Conservation (phyloP, 2,113 vertebrate species). For the Cairina moschata region DNA sequence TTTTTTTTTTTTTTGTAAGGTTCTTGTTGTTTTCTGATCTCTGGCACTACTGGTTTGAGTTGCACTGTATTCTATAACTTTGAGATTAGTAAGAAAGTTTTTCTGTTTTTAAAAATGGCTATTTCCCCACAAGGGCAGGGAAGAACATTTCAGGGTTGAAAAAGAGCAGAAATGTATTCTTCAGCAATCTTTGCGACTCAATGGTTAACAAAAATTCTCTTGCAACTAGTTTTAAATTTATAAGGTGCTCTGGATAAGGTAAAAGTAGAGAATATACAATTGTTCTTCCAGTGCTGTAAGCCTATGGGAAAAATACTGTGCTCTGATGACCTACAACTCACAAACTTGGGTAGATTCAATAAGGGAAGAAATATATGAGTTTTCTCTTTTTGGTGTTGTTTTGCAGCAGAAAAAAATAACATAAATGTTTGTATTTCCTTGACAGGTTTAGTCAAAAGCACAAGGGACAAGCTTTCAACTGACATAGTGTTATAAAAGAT, state of each 20-base stretch:
- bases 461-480: neutral
- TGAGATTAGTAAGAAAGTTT: neutral
- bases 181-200: neutral
- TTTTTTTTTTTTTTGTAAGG: neutral
- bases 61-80: neutral
- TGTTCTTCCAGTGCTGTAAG: neutral
- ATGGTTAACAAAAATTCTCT: neutral
- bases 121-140: neutral
- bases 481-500: neutral
- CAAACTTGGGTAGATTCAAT: neutral
- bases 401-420: neutral
- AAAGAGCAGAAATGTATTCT: neutral
- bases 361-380: neutral
- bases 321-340: neutral
- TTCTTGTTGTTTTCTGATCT: neutral
- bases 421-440: conserved; percentile 12
- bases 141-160: neutral
- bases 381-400: neutral
- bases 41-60: neutral
- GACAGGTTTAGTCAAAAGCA: neutral
- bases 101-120: neutral
- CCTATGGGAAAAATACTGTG: neutral
- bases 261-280: neutral
- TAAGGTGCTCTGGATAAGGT: neutral
- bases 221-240: neutral